These are phyloP conservation scores for Nymphalis io DNA, from an alignment of 1,140 invertebrate species.

Conservation along the genomic window DNA sequence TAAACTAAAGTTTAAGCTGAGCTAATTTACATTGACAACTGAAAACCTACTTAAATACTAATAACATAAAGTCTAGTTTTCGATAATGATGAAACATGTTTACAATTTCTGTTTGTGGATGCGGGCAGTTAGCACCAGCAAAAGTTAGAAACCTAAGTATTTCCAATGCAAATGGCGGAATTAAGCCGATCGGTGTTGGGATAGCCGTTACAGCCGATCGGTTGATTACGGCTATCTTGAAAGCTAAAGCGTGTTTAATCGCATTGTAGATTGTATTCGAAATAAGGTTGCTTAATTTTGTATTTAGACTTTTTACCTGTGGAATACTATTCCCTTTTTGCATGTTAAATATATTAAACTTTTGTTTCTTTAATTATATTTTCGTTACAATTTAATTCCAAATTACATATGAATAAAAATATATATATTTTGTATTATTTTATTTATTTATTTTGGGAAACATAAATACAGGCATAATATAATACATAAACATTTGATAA, in stretches of 20 bases:
- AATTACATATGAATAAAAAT: too few species aligned
- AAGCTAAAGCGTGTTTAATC: conserved; percentile 6
- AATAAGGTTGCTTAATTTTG: neutral
- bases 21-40: neutral
- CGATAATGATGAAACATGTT: neutral
- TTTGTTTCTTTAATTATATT: too few species aligned
- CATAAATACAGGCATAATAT: too few species aligned
- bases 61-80: neutral
- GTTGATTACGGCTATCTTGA: conserved; percentile 22
- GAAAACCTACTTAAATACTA: neutral
- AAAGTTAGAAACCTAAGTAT: conserved; percentile 39
- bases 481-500: too few species aligned
- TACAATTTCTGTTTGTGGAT: conserved; percentile 18
- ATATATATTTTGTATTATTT: too few species aligned
- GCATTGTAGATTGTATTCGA: neutral
- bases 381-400: too few species aligned
- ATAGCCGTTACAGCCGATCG: conserved; percentile 27
- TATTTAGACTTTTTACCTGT: neutral
- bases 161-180: conserved; percentile 37
- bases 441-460: too few species aligned
- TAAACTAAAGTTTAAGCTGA: conserved; percentile 28
- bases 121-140: conserved; percentile 28
- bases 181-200: conserved; percentile 34
- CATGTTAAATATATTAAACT: too few species aligned
- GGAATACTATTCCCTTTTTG: neutral